Evolutionary conservation across 2,888 invertebrate species (phyloP).

Genomic region (Drosophila ochracea): DNA sequence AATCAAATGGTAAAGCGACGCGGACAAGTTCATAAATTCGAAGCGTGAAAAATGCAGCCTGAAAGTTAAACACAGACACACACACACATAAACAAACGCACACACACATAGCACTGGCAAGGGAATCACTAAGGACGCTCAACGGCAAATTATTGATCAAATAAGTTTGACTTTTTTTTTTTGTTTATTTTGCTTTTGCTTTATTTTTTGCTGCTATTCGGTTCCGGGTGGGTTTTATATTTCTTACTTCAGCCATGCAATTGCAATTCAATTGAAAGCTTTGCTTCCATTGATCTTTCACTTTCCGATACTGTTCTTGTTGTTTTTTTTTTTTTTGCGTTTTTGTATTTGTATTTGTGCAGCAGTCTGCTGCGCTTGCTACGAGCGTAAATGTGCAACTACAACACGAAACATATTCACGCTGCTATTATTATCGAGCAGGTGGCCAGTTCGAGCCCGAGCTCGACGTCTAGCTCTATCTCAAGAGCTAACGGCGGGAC

Average conservation of each 20-base stretch:
- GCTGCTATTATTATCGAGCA: conserved; percentile 40
- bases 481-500: conserved; percentile 10
- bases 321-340: conserved; percentile 1
- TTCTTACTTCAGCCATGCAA: conserved; percentile 23
- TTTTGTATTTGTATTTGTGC: conserved; percentile 1
- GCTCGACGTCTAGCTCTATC: conserved; percentile 13
- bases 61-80: conserved; percentile 36
- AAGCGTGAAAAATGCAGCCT: conserved; percentile 72
- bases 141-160: conserved; percentile 78
- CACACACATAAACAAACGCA: conserved; percentile 13
- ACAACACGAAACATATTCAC: conserved; percentile 44
- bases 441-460: conserved; percentile 32
- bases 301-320: conserved; percentile 4
- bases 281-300: conserved; percentile 25
- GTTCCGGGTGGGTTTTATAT: conserved; percentile 9
- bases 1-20: conserved; percentile 66
- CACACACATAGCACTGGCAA: conserved; percentile 14
- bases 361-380: conserved; percentile 51
- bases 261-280: conserved; percentile 20
- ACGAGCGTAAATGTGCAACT: conserved; percentile 73
- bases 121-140: conserved; percentile 69
- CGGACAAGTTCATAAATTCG: conserved; percentile 63
- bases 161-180: conserved; percentile 59
- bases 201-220: conserved; percentile 6
- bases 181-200: conserved; percentile 11